Conservation (phyloP, 2,113 vertebrate species). For the Neolamprologus kungweensis region DNA sequence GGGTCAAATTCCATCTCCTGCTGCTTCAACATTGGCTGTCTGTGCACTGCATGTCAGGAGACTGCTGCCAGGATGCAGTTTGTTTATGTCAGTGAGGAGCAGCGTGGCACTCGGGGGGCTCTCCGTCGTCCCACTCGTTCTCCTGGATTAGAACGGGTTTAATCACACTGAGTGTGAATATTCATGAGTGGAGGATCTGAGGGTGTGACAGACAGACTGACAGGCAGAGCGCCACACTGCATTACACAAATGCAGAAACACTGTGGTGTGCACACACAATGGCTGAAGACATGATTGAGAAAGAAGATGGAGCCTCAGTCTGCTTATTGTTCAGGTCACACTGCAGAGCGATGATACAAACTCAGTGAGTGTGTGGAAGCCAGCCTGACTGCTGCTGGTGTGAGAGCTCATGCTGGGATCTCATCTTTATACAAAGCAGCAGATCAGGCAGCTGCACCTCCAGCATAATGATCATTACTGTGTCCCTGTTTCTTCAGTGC, state of each 20-base stretch:
- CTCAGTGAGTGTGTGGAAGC: background rate
- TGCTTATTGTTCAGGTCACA: background rate
- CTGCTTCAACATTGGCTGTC: background rate
- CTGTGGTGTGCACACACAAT: background rate
- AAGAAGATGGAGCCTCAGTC: background rate
- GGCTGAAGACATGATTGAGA: background rate
- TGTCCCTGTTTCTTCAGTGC: background rate
- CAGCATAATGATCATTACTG: background rate
- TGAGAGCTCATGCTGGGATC: background rate
- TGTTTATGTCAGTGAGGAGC: slow-evolving; percentile 6
- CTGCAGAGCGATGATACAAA: background rate
- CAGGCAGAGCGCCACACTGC: background rate
- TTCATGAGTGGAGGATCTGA: slow-evolving; percentile 20
- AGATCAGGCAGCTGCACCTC: background rate
- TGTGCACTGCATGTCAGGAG: background rate
- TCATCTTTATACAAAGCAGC: background rate
- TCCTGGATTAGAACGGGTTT: slow-evolving; percentile 35
- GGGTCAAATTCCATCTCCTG: background rate
- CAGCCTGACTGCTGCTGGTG: background rate
- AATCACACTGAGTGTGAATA: slow-evolving; percentile 36
- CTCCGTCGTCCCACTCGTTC: slow-evolving; percentile 47
- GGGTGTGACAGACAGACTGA: background rate
- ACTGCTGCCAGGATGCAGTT: background rate
- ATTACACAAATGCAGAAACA: background rate
- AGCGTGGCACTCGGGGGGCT: background rate